Base-by-base conservation (phyloP, 2,113 vertebrate genomes). In the Dipodomys ordii region DNA sequence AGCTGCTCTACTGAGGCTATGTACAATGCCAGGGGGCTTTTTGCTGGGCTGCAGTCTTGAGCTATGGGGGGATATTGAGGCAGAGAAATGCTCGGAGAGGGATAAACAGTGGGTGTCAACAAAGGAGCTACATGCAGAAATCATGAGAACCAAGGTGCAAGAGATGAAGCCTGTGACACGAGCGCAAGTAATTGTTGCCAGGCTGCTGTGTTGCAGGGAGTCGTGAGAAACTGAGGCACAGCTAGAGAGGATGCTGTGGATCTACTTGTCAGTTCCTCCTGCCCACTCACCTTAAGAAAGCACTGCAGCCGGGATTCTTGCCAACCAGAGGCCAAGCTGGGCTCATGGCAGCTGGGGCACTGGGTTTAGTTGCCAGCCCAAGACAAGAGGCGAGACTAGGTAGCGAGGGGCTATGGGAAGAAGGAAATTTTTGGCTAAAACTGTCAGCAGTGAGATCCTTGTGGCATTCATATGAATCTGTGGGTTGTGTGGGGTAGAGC, bases 341-440 rank as follows among this genome's bases (percentile, higher is more conserved):
- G n/a, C 4, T 7, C 64, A 44, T 2, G 0, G 69, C 35, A 64
- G 78, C 27, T 4, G 83, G n/a, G 69, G n/a, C n/a, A 1, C 27
- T 12, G 35, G 32, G 27, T 25, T 9, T 53, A 71, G 35, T 44
- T 39, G 49, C 83, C 62, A 64, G 49, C 25, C 72, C 28, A 22
- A 44, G 53, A 25, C 3, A 0, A 15, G 0, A 2, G 13, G 46
- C 32, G 44, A 39, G 15, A 27, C 22, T 44, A 20, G 32, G 32
- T 11, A 15, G 16, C 22, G 5, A 60, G 65, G 15, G 60, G 69
- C 23, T 35, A 7, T 67, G 30, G 77, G 72, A 77, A 28, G 62
- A 77, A 72, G 53, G 67, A 88, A 35, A 13, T 88, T 85, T 72
- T 91, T 53, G 35, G 62, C 28, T n/a, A 30, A 79, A 87, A 85